Evolutionary conservation across 2,113 vertebrate genomes (phyloP).

Genomic region (Rana temporaria): DNA sequence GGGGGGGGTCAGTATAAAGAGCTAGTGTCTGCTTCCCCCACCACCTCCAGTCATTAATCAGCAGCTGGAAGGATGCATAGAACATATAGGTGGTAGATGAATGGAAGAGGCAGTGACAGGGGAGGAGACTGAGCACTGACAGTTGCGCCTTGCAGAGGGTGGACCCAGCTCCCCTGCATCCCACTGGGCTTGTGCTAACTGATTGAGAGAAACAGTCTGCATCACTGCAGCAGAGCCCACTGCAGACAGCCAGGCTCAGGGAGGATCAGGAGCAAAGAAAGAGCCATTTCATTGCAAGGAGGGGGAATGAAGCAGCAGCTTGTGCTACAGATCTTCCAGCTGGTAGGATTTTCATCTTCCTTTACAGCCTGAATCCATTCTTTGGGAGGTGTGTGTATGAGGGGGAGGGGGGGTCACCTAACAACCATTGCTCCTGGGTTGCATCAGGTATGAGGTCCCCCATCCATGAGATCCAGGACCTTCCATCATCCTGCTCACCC

Average conservation of each 20-base stretch:
- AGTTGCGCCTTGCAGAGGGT: slow-evolving; percentile 52
- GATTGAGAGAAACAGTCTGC: slow-evolving; percentile 61
- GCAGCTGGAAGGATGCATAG: neutral
- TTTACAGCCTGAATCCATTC: neutral
- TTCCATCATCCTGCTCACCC: slow-evolving; percentile 8
- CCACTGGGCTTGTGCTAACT: slow-evolving; percentile 3
- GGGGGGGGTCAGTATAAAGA: neutral
- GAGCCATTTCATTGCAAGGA: slow-evolving; percentile 5
- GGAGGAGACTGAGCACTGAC: slow-evolving; percentile 63
- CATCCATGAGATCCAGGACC: neutral
- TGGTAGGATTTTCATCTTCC: neutral
- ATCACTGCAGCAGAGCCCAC: slow-evolving; percentile 62
- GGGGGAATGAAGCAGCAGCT: neutral
- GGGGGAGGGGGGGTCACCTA: neutral
- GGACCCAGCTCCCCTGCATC: neutral
- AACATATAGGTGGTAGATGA: slow-evolving; percentile 41
- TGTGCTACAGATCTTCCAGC: neutral
- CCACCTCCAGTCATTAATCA: neutral
- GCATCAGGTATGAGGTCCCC: slow-evolving; percentile 27
- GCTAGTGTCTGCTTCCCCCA: slow-evolving; percentile 6
- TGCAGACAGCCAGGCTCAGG: slow-evolving; percentile 55
- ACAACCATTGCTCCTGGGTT: slow-evolving; percentile 3
- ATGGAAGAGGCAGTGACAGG: slow-evolving; percentile 62
- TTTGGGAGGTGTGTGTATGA: neutral
- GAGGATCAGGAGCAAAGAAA: slow-evolving; percentile 3